phyloP scores from a whole-genome alignment of 1,140 invertebrate genomes.

The Lepidurus couesii region DNA sequence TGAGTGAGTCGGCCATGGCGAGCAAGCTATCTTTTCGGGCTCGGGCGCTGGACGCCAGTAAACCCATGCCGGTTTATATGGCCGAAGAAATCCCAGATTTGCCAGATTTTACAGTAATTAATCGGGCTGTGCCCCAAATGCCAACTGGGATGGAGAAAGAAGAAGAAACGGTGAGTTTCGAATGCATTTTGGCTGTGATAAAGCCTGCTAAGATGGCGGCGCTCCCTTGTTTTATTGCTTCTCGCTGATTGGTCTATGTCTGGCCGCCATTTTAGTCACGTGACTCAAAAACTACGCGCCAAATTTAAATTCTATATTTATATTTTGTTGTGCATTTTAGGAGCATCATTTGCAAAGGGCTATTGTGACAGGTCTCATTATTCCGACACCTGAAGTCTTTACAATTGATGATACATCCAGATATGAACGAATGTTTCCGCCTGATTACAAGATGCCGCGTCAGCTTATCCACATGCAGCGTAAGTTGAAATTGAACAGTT shows the following conservation, averaged over 20 bases:
- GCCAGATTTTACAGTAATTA: slow-evolving; percentile 95
- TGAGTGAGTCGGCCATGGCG: slow-evolving; percentile 49
- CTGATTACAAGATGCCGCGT: slow-evolving; percentile 82
- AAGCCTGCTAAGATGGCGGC: slow-evolving; percentile 27
- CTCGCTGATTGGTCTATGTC: neutral
- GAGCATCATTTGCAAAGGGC: slow-evolving; percentile 98
- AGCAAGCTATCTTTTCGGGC: slow-evolving; percentile 97
- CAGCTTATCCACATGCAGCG: slow-evolving; percentile 95
- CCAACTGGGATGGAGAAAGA: slow-evolving; percentile 99
- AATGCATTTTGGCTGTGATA: slow-evolving; percentile 29
- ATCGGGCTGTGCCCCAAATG: slow-evolving; percentile 96
- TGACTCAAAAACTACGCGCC: slow-evolving; percentile 23
- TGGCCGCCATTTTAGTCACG: slow-evolving; percentile 45
- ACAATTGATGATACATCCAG: slow-evolving; percentile 64
- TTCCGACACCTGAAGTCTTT: slow-evolving; percentile 92
- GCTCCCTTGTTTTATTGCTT: neutral
- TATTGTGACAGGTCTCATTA: slow-evolving; percentile 90
- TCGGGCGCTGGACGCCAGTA: slow-evolving; percentile 92
- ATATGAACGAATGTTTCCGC: slow-evolving; percentile 80
- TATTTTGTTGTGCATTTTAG: slow-evolving; percentile 50
- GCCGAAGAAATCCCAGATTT: slow-evolving; percentile 94
- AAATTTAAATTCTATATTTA: slow-evolving; percentile 29
- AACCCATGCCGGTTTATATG: slow-evolving; percentile 95
- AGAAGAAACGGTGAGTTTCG: slow-evolving; percentile 91
- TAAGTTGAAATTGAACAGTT: slow-evolving; percentile 50